Evolutionary conservation across 2,797 vertebrate genomes (phyloP).

Genomic region (Sternarchorhynchus goeldii): DNA sequence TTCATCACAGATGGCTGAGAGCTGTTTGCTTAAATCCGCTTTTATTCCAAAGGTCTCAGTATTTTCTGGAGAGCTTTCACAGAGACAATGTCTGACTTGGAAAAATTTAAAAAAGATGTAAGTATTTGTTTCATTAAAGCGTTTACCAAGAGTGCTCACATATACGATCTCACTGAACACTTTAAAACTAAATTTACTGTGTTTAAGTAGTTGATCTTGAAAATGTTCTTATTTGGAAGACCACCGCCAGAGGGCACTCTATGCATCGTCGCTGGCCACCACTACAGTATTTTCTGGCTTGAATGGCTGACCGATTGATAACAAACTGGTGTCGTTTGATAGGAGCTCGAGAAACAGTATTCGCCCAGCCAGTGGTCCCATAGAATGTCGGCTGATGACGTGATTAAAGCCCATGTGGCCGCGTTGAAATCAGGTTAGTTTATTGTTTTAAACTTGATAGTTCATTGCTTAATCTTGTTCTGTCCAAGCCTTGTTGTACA

Average conservation of each 20-base stretch:
- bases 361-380: slow-evolving; percentile 86
- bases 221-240: not conserved
- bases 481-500: not conserved
- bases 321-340: slow-evolving; percentile 20
- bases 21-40: not conserved
- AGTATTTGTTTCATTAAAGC: slow-evolving; percentile 19
- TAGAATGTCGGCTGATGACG: slow-evolving; percentile 79
- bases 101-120: slow-evolving; percentile 66
- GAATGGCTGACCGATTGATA: slow-evolving; percentile 28
- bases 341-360: slow-evolving; percentile 86
- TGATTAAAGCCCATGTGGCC: slow-evolving; percentile 76
- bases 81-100: slow-evolving; percentile 64
- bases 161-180: not conserved
- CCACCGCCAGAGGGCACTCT: slow-evolving; percentile 39
- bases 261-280: not conserved
- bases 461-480: not conserved
- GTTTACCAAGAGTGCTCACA: too few relatives aligned
- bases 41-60: slow-evolving; percentile 17
- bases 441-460: not conserved
- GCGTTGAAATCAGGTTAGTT: slow-evolving; percentile 79
- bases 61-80: not conserved
- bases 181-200: not conserved
- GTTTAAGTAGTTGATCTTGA: not conserved
- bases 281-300: not conserved
- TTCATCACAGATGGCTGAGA: not conserved